Evolutionary conservation across 2,888 invertebrate species (phyloP), one percentile per base, ranked within the genome.

Genomic region (Prenolepis imparis): DNA sequence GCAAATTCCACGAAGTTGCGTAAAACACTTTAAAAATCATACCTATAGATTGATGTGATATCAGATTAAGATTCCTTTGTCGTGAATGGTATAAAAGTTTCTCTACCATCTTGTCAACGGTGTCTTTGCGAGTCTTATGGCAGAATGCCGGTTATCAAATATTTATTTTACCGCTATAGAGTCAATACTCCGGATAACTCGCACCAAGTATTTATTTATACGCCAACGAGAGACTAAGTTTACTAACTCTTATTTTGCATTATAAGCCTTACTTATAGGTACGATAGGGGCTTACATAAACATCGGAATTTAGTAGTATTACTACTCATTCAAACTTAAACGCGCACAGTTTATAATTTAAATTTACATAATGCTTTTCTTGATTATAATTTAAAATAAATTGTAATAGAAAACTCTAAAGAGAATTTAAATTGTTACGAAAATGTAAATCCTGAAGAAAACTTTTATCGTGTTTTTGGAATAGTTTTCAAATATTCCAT

Each of bases 161-260:
- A 68, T 68, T 78, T 21, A 78, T 44, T 59, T 32, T 36, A 24
- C 24, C 32, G 21, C 41, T 68, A 9, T 57, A 59, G 15, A 78
- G 41, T 68, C 67, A 67, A 77, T 77, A 77, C n/a, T 77, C 15
- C 0, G 55, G 39, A 32, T 55, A 24, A 66, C 15, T 77, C 55
- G 5, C 39, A 6, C 28, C 28, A 24, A 64, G 52, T 52, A 3
- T 55, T 66, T 3, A 36, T 75, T 66, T 75, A 39, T 52, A n/a
- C 8, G 4, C 28, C 28, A 28, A 77, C 24, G n/a, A 66, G 18
- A 39, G n/a, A n/a, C 39, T 24, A 48, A 52, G 18, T 52, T 52
- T 52, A n/a, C 48, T 52, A 52, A 52, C 48, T 52, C 2, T n/a
- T 52, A 52, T n/a, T 52, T n/a, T n/a, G n/a, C n/a, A 52, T n/a